Percentiles rank a stretch among this genome's conserved stretches.
phyloP scores from a whole-genome alignment of 2,797 vertebrate species.

The Neomorphus geoffroyi region DNA sequence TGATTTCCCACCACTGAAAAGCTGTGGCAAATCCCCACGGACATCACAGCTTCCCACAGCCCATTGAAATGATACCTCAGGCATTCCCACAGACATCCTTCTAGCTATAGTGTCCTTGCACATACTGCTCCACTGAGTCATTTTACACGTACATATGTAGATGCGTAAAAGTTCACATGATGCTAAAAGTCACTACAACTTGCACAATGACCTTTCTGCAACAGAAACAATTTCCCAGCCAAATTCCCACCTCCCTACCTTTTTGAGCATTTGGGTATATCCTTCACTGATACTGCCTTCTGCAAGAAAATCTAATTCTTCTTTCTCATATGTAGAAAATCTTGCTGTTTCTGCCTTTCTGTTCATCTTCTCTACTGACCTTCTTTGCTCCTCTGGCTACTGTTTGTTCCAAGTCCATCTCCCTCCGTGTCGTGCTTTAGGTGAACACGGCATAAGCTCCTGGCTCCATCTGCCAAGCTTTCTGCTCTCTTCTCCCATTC shows the following conservation, averaged over 20 bases:
- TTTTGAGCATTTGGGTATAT: neutral
- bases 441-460: neutral
- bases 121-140: neutral
- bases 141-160: neutral
- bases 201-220: neutral
- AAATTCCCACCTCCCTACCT: neutral
- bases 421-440: neutral
- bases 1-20: neutral
- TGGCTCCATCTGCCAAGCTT: neutral
- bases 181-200: constrained; percentile 1
- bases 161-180: constrained; percentile 10
- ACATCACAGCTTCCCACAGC: neutral
- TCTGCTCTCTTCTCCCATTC: neutral
- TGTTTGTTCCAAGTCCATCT: neutral
- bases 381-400: neutral
- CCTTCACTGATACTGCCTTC: neutral
- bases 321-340: neutral
- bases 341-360: neutral
- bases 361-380: neutral
- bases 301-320: neutral
- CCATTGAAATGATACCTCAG: neutral
- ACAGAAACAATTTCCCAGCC: neutral
- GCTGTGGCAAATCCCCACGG: neutral
- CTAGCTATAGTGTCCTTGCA: neutral
- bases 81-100: constrained; percentile 5